phyloP scores from a whole-genome alignment of 2,888 invertebrate genomes.

The Yponomeuta cagnagella region DNA sequence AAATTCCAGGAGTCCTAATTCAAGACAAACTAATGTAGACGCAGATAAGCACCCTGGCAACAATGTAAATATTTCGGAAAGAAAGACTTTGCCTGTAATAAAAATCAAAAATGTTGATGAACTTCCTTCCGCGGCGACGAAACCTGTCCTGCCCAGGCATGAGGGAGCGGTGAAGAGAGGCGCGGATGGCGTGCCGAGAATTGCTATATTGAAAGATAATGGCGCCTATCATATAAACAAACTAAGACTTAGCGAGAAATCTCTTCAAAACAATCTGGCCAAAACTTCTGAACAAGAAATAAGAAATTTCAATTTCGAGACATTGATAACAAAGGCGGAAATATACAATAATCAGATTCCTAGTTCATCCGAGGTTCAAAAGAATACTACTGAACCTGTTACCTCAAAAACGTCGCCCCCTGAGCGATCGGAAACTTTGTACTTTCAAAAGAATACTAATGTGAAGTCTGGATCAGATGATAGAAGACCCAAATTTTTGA shows the following conservation, averaged over 20 bases:
- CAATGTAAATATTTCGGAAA: background rate
- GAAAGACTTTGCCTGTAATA: constrained; percentile 42
- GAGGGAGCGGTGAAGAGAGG: constrained; percentile 51
- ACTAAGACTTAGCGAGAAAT: constrained; percentile 45
- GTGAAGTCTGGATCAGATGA: constrained; percentile 49
- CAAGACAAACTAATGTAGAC: constrained; percentile 37
- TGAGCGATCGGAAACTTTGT: constrained; percentile 67
- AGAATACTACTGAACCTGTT: constrained; percentile 49
- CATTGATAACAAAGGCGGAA: constrained; percentile 69
- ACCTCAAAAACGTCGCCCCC: constrained; percentile 33
- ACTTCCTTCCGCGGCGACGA: constrained; percentile 30
- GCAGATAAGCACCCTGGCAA: constrained; percentile 35
- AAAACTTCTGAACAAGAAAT: constrained; percentile 50
- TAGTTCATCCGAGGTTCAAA: constrained; percentile 59
- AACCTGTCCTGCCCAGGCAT: constrained; percentile 37
- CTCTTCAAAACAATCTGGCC: constrained; percentile 37
- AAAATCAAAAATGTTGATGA: constrained; percentile 63
- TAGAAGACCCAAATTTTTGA: constrained; percentile 80
- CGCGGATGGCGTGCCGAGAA: constrained; percentile 51
- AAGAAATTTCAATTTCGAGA: constrained; percentile 68
- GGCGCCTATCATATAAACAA: constrained; percentile 38
- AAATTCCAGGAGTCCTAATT: constrained; percentile 42
- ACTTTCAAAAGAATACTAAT: constrained; percentile 61
- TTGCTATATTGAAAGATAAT: constrained; percentile 51
- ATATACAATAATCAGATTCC: constrained; percentile 65